Evolutionary conservation across 2,888 invertebrate genomes (phyloP), one percentile per base, ranked within the genome.

Genomic region (Dynastes tityus): DNA sequence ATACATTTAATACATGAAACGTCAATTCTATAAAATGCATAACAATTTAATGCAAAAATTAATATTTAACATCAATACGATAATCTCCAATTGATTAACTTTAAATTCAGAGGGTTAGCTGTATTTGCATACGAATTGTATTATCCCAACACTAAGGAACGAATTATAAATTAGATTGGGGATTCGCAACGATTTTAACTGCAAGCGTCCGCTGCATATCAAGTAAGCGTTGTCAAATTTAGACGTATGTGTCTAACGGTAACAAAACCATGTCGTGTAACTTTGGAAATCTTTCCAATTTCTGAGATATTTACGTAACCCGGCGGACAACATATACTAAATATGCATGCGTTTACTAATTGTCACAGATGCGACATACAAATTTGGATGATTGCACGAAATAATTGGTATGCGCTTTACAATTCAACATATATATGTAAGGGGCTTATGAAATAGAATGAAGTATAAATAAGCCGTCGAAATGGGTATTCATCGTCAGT

Each of bases 401-500:
- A 71, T 61, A 73, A 58, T 73, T 73, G 61, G 37, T 73, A 73
- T 73, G 55, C 73, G 73, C 8, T 45, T 58, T 73, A 53, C 40
- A 40, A 16, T 73, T 22, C 73, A 51, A 16, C 22, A 27, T 1
- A 22, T 22, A 11, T 37, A 37, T 37, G 32, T 37, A 37, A 37
- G 32, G 32, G 45, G 37, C 55, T 76, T 51, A 67, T 68, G 76
- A 76, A 73, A 73, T 73, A 58, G 73, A 61, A 37, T 53, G 16
- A 27, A 73, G 55, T 78, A 78, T 78, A 78, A 73, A 78, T 78
- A 70, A 53, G 65, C 65, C 58, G 37, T 22, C 22, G 53, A 16
- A 13, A 1, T 53, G 61, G 64, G n/a, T 53, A 65, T 37, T 37
- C 53, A 70, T 61, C 77, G 77, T 79, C 79, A 79, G 79, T 79